These are phyloP conservation scores for Scaptomyza tumidula DNA, from an alignment of 2,888 invertebrate species.

Conservation along the genomic window DNA sequence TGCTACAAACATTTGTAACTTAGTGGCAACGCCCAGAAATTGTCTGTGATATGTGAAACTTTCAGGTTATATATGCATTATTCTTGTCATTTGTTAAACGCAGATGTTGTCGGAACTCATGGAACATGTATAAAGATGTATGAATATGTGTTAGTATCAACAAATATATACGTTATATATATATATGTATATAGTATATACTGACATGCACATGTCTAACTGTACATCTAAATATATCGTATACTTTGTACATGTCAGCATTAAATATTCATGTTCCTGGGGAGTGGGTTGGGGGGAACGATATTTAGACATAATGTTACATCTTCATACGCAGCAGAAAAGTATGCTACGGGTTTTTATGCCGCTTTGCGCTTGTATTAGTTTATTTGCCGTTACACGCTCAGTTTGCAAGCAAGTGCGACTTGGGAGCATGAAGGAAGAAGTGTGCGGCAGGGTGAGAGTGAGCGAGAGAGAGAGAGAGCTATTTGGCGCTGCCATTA, in stretches of 20 bases:
- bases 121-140: slow-evolving; percentile 34
- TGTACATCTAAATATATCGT: slow-evolving; percentile 47
- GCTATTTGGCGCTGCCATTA: slow-evolving; percentile 76
- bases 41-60: slow-evolving; percentile 42
- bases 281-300: not conserved
- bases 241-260: slow-evolving; percentile 78
- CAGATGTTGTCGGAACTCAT: slow-evolving; percentile 59
- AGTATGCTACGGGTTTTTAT: slow-evolving; percentile 64
- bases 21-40: slow-evolving; percentile 23
- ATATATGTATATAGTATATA: not conserved
- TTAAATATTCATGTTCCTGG: slow-evolving; percentile 75
- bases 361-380: slow-evolving; percentile 60
- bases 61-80: slow-evolving; percentile 63
- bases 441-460: not conserved
- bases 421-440: not conserved
- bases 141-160: not conserved
- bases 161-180: not conserved
- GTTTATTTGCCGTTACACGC: slow-evolving; percentile 78
- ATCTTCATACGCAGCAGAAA: slow-evolving; percentile 68
- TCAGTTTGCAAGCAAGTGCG: slow-evolving; percentile 55
- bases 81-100: slow-evolving; percentile 64
- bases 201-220: slow-evolving; percentile 31
- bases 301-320: slow-evolving; percentile 51
- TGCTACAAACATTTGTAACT: not conserved
- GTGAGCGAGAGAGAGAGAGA: slow-evolving; percentile 24